Base-by-base conservation (phyloP, 2,888 invertebrate species). In the Odontocolon sp. region DNA sequence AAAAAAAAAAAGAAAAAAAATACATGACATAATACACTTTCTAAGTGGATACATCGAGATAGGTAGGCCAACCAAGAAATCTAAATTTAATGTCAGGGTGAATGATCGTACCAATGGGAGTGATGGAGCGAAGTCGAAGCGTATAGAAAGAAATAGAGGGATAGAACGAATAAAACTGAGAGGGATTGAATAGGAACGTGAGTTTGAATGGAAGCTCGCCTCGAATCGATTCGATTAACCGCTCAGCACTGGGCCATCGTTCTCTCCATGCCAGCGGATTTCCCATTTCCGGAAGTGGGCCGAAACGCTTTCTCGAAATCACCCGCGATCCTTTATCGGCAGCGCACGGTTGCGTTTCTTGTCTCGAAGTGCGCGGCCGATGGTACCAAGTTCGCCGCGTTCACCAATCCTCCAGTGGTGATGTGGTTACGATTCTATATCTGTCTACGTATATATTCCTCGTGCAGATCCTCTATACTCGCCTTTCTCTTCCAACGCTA, bases 201-300 rank as follows among this genome's bases (percentile, higher is more conserved):
- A 33, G 33, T 23, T n/a, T 50, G 26, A 23, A 26, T 26, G 54
- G 61, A 61, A 26, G 71, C 26, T 71, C 28, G 54, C 66, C 40
- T 50, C 50, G 67, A 77, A 77, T 67, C 76, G 67, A 77, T 77
- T 71, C 71, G 76, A 77, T 77, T 71, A 77, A 77, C 67, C 54
- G 40, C 76, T 77, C 67, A 67, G 23, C 33, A 42, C 33, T 38
- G 31, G 33, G 64, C 64, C 54, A 70, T 50, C 52, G 36, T 40
- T 64, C 50, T 64, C 42, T 23, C 36, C 28, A 23, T 33, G 26
- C 57, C 52, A 28, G 33, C 18, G 66, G 38, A 76, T 56, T n/a
- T 67, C 70, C 61, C 71, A 77, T 71, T 77, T 71, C 76, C 71
- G 76, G 63, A 77, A 77, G 76, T 77, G 71, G 67, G 67, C 71